These are phyloP conservation scores for Leptodirus hochenwartii DNA, from an alignment of 2,888 invertebrate genomes.

Conservation along the genomic window DNA sequence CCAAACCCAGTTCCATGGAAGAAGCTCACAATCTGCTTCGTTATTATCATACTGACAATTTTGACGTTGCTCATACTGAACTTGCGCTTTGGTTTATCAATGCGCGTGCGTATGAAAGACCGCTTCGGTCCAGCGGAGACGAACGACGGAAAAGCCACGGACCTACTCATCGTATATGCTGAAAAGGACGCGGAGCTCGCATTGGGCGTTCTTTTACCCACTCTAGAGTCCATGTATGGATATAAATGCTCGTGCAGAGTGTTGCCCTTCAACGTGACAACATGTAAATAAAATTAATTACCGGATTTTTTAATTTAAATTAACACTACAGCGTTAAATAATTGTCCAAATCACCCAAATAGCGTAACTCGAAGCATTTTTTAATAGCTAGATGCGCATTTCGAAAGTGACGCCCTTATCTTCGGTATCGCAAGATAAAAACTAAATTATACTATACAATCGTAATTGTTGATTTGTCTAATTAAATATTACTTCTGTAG, in stretches of 20 bases:
- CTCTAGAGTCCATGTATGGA: constrained; percentile 40
- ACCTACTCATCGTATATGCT: constrained; percentile 45
- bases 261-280: constrained; percentile 8
- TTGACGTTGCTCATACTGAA: constrained; percentile 33
- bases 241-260: constrained; percentile 38
- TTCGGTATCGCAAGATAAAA: too few relatives aligned
- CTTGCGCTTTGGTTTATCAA: constrained; percentile 29
- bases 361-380: too few relatives aligned
- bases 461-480: too few relatives aligned
- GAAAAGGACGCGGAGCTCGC: constrained; percentile 42
- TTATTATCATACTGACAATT: constrained; percentile 30
- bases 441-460: too few relatives aligned
- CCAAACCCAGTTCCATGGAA: constrained; percentile 36
- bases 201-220: constrained; percentile 41
- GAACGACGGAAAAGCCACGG: constrained; percentile 34
- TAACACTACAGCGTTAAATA: too few relatives aligned
- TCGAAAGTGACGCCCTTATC: too few relatives aligned
- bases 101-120: constrained; percentile 31
- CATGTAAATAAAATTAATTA: constrained; percentile 12
- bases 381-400: too few relatives aligned
- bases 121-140: constrained; percentile 28
- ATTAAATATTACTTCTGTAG: constrained; percentile 30
- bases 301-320: too few relatives aligned
- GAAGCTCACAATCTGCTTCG: constrained; percentile 32
- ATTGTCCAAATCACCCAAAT: too few relatives aligned